These are phyloP conservation scores for Cryptus viduatorius DNA, from an alignment of 2,888 invertebrate genomes.

Conservation along the genomic window DNA sequence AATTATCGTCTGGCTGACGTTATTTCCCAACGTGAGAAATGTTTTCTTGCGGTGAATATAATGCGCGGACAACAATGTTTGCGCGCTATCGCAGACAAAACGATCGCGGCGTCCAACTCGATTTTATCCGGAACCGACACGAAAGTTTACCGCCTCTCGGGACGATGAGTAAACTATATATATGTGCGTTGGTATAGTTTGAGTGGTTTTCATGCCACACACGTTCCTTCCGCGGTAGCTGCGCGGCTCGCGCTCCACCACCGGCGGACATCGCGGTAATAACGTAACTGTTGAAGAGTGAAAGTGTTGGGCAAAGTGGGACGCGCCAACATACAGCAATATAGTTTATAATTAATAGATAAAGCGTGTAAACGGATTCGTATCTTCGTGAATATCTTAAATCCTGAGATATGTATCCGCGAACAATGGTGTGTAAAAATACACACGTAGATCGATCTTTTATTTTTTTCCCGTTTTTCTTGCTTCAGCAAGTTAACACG, in stretches of 20 bases:
- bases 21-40: conserved; percentile 11
- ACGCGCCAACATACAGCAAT: conserved; percentile 74
- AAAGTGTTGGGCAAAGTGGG: conserved; percentile 82
- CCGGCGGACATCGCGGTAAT: conserved; percentile 70
- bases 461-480: not conserved
- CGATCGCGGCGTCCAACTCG: conserved; percentile 2
- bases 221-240: conserved; percentile 49
- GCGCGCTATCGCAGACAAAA: conserved; percentile 16
- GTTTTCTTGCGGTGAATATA: not conserved
- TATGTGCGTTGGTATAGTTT: not conserved
- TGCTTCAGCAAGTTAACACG: not conserved
- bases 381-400: not conserved
- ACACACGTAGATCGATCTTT: not conserved
- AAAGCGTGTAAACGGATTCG: conserved; percentile 46
- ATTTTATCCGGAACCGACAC: conserved; percentile 38
- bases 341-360: conserved; percentile 79
- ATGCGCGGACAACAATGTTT: not conserved
- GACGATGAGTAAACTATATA: conserved; percentile 1
- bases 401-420: too few relatives aligned
- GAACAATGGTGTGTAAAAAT: conserved; percentile 6
- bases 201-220: conserved; percentile 39
- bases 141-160: conserved; percentile 42
- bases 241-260: conserved; percentile 28
- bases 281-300: conserved; percentile 85
- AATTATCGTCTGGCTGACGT: not conserved